Evolutionary conservation across 2,113 vertebrate genomes (phyloP), one percentile per base, ranked within the genome.

Genomic region (Dendrocopos noguchii): DNA sequence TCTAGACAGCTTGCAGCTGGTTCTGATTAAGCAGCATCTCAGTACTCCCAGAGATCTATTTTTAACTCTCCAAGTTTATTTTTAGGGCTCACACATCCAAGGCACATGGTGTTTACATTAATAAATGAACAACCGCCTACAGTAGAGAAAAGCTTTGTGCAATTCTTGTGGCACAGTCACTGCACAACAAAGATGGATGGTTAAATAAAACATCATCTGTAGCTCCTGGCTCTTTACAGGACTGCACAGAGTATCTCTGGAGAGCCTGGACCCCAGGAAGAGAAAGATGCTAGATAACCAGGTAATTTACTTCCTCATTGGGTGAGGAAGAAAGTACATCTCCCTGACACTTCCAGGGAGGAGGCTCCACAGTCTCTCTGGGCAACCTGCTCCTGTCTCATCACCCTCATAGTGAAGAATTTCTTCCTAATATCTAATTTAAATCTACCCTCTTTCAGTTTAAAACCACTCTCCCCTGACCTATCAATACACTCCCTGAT

Each of bases 1-100:
- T 98, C 97, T 97, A 98, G 97, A 98, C 97, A 98, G 98, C 97
- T 97, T 97, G 97, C 98, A 98, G 98, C 98, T 98, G 98, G 97
- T 97, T 98, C 97, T 97, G 97, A 98, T 98, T 98, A 98, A 97
- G 97, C 96, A 97, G 96, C 96, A 98, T 98, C 96, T 97, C 97
- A 96, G 95, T 95, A 96, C 96, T 97, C 96, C 88, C 94, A 95
- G 90, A 88, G 90, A 96, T 90, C 97, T 98, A 98, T 98, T 98
- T 98, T 98, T 98, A 97, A 95, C 96, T 83, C 90, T 80, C 87
- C 68, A 88, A 90, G 93, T 97, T 85, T 98, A 98, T 98, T 98
- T 98, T 98, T 98, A 97, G 97, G 93, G 88, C 95, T 97, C 80
- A 93, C 95, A 98, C 96, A 97, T 97, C 96, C 96, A 96, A 96